phyloP scores from a whole-genome alignment of 1,140 invertebrate genomes.

The Camponotus vicinus region DNA sequence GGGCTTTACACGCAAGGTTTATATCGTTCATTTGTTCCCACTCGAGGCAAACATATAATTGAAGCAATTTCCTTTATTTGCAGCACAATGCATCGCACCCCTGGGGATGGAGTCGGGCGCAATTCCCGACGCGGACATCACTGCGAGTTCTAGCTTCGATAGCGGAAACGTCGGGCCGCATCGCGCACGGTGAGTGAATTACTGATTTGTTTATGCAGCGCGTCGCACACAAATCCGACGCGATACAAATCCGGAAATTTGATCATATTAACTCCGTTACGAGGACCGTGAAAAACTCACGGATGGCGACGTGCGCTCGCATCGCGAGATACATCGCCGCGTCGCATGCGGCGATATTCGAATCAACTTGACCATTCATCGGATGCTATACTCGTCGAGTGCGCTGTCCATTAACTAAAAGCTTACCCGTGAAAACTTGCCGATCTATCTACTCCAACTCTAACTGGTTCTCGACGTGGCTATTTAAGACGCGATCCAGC shows the following conservation, averaged over 20 bases:
- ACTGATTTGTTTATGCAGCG: slow-evolving; percentile 70
- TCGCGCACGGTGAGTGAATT: slow-evolving; percentile 85
- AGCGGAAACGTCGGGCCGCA: slow-evolving; percentile 91
- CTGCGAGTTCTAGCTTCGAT: slow-evolving; percentile 92
- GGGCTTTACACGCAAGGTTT: neutral
- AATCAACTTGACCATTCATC: slow-evolving; percentile 7
- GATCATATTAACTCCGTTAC: slow-evolving; percentile 70
- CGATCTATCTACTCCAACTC: neutral
- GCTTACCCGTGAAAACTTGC: neutral
- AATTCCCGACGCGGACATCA: slow-evolving; percentile 90
- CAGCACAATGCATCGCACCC: slow-evolving; percentile 89
- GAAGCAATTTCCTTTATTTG: slow-evolving; percentile 82
- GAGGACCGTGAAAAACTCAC: slow-evolving; percentile 45
- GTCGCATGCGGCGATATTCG: slow-evolving; percentile 16
- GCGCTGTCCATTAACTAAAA: neutral
- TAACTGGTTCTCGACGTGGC: slow-evolving; percentile 21
- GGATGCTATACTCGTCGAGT: neutral
- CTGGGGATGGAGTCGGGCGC: slow-evolving; percentile 92
- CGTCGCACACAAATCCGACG: slow-evolving; percentile 66
- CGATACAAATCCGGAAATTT: slow-evolving; percentile 74
- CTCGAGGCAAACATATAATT: slow-evolving; percentile 70
- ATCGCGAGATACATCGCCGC: slow-evolving; percentile 24
- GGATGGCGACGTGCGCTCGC: slow-evolving; percentile 1
- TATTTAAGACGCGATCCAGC: slow-evolving; percentile 41
- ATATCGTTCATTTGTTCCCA: slow-evolving; percentile 37